phyloP scores from a whole-genome alignment of 2,113 vertebrate genomes.

The Coptodon bakossiorum region DNA sequence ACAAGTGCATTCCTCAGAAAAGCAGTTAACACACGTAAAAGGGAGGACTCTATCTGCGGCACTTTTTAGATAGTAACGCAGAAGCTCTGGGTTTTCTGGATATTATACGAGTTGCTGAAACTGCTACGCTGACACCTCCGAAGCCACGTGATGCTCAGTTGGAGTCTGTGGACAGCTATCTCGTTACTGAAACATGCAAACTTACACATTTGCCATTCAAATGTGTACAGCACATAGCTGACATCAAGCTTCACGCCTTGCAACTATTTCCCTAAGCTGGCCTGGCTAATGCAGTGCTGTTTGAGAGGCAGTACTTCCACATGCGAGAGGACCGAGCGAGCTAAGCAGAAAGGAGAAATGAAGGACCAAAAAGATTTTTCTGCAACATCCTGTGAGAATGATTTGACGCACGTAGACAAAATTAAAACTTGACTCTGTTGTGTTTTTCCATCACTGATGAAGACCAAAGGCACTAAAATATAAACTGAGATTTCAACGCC shows the following conservation, averaged over 20 bases:
- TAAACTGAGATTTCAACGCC: neutral
- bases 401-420: neutral
- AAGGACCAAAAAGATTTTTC: neutral
- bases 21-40: neutral
- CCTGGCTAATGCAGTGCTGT: neutral
- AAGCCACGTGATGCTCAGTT: neutral
- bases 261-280: neutral
- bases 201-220: conserved; percentile 39
- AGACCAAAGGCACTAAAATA: neutral
- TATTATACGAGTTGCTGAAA: neutral
- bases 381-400: neutral
- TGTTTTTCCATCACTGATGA: neutral
- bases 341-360: neutral
- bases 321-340: accelerated
- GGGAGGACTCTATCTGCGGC: neutral
- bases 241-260: neutral
- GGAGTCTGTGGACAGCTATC: neutral
- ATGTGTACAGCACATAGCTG: neutral
- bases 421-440: neutral
- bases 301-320: neutral
- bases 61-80: neutral
- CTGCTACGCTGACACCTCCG: neutral
- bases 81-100: neutral
- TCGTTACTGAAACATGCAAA: conserved; percentile 16
- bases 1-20: neutral